Conservation (phyloP, 2,888 invertebrate genomes). For the Clusia tigrina region DNA sequence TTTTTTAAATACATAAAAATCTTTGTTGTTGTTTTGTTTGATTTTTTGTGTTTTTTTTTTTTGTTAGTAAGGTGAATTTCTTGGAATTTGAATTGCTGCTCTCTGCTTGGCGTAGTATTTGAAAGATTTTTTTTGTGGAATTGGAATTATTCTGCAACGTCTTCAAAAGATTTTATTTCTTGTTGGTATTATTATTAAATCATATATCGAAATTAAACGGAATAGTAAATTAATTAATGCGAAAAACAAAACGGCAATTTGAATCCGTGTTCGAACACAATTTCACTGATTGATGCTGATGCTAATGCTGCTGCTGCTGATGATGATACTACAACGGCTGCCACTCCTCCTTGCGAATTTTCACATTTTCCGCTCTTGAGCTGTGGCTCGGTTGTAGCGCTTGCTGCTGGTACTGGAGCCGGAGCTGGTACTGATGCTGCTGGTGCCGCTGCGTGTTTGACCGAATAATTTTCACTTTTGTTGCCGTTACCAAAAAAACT, state of each 20-base stretch:
- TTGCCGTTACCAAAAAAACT: too few species aligned
- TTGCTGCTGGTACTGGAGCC: too few species aligned
- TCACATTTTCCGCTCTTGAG: neutral
- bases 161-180: neutral
- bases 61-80: neutral
- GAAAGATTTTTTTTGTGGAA: neutral
- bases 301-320: neutral
- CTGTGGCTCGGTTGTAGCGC: too few species aligned
- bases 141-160: neutral
- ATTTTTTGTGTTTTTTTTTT: neutral
- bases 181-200: too few species aligned
- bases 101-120: neutral
- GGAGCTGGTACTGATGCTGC: too few species aligned
- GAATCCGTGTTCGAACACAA: too few species aligned
- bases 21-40: neutral
- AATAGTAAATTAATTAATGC: too few species aligned
- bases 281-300: too few species aligned
- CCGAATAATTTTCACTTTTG: neutral
- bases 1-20: conserved; percentile 2
- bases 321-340: neutral
- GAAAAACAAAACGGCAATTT: neutral
- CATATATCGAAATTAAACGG: neutral
- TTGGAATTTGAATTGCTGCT: conserved; percentile 4
- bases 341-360: neutral
- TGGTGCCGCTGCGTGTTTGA: neutral